These are phyloP conservation scores for Penaeus japonicus DNA, from an alignment of 1,140 invertebrate species.

Conservation along the genomic window DNA sequence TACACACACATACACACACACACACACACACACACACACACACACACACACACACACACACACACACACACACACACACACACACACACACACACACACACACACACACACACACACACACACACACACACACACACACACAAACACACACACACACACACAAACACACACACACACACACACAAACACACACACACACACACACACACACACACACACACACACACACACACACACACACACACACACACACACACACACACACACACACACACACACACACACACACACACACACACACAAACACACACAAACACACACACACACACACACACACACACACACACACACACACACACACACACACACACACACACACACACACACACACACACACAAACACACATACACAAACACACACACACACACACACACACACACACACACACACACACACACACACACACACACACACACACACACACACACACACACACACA, in stretches of 20 bases:
- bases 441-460: not conserved
- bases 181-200: constrained; percentile 24
- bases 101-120: constrained; percentile 19
- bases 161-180: constrained; percentile 28
- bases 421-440: not conserved
- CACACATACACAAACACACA: constrained; percentile 20
- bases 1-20: not conserved
- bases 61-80: not conserved
- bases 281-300: constrained; percentile 26
- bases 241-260: constrained; percentile 23
- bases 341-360: constrained; percentile 29
- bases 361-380: constrained; percentile 30
- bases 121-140: constrained; percentile 28
- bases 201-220: constrained; percentile 29
- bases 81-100: not conserved
- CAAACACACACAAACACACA: constrained; percentile 26
- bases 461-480: constrained; percentile 18
- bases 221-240: constrained; percentile 25
- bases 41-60: not conserved
- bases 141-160: constrained; percentile 29
- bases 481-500: constrained; percentile 26
- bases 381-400: constrained; percentile 27
- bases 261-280: constrained; percentile 30
- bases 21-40: not conserved
- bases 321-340: constrained; percentile 30